A percentile compares a stretch with the other conserved stretches of the same genome.
Conservation (phyloP, 2,113 vertebrate genomes). For the Strigops habroptila region DNA sequence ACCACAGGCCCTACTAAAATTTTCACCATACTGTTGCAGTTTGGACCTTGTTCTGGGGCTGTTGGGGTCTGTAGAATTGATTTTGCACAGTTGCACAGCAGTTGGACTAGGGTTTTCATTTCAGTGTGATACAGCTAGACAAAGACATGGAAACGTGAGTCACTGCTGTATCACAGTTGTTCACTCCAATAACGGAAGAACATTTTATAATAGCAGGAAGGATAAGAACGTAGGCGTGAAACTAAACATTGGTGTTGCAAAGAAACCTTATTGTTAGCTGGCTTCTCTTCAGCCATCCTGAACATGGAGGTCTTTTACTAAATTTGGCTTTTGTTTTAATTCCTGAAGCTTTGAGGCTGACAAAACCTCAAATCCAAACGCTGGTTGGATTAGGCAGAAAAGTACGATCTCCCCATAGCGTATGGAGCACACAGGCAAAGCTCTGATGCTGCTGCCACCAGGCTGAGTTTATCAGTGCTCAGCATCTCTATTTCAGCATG, state of each 20-base stretch:
- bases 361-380: rapidly evolving
- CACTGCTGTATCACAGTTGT: not conserved
- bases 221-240: not conserved
- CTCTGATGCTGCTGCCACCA: rapidly evolving
- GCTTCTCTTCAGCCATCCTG: not conserved
- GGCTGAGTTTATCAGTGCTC: not conserved
- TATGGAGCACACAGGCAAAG: not conserved
- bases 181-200: not conserved
- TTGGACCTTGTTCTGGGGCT: not conserved
- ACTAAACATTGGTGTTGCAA: not conserved
- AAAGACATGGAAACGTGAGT: not conserved
- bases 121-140: not conserved
- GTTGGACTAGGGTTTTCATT: not conserved
- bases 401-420: rapidly evolving
- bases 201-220: conserved; percentile 4
- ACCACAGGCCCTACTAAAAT: not conserved
- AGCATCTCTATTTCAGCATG: not conserved
- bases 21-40: rapidly evolving
- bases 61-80: not conserved
- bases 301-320: not conserved
- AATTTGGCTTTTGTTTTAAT: not conserved
- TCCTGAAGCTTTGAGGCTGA: not conserved
- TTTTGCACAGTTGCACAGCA: not conserved
- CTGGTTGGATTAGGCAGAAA: not conserved
- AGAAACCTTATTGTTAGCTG: not conserved